Evolutionary conservation across 2,888 invertebrate genomes (phyloP).

Genomic region (Xylophagus ater): DNA sequence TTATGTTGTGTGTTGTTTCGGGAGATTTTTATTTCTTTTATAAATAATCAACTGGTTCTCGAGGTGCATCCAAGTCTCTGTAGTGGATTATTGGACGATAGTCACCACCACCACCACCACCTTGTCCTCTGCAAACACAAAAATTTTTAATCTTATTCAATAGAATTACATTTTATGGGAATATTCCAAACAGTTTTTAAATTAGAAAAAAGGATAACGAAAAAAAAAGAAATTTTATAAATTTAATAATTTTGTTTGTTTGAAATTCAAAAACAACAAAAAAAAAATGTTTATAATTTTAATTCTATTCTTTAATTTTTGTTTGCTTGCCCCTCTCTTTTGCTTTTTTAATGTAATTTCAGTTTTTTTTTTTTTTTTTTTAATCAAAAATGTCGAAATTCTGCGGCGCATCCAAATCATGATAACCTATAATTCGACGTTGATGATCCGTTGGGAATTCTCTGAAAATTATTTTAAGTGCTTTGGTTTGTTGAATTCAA

Average conservation of each 20-base stretch:
- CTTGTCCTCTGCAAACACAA: slow-evolving; percentile 59
- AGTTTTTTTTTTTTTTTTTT: slow-evolving; percentile 6
- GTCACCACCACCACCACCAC: slow-evolving; percentile 68
- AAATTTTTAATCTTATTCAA: slow-evolving; percentile 11
- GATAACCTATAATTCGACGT: slow-evolving; percentile 75
- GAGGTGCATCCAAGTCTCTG: slow-evolving; percentile 84
- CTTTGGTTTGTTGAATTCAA: slow-evolving; percentile 23
- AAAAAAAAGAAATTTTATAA: no score
- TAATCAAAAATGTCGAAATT: slow-evolving; percentile 58
- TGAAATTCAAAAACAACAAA: no score
- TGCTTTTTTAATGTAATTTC: slow-evolving; percentile 3
- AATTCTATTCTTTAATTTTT: no score
- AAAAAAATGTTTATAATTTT: no score
- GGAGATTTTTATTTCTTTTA: slow-evolving; percentile 39
- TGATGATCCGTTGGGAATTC: slow-evolving; percentile 53
- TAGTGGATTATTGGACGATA: slow-evolving; percentile 85
- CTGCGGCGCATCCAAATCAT: slow-evolving; percentile 84
- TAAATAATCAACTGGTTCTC: slow-evolving; percentile 80
- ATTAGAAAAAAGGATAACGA: no score
- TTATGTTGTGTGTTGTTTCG: no score
- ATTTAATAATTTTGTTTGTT: no score
- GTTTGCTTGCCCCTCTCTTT: no score
- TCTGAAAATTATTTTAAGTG: slow-evolving; percentile 42
- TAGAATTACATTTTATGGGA: background rate
- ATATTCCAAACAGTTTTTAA: no score